Conservation (phyloP, 2,797 vertebrate genomes). For the Bradypus variegatus region DNA sequence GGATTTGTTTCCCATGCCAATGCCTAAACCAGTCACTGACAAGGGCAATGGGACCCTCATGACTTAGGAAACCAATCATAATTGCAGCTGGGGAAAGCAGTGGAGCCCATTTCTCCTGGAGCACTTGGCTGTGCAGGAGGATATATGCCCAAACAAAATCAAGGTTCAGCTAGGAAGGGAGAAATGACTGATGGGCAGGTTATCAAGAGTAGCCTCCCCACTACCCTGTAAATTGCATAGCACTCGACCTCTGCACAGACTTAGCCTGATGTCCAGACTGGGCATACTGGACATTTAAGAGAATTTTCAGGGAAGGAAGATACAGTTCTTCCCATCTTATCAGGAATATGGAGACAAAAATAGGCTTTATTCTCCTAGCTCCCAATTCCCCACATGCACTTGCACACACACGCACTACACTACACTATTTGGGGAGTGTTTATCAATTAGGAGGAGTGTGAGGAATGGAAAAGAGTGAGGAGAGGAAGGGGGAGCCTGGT, state of each 20-base stretch:
- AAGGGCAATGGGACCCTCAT: not conserved
- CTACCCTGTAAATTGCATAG: not conserved
- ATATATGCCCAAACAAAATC: not conserved
- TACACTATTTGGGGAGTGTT: not conserved
- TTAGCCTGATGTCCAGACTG: not conserved
- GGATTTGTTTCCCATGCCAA: not conserved
- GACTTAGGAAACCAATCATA: not conserved
- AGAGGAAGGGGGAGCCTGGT: conserved; percentile 19
- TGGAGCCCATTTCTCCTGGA: not conserved
- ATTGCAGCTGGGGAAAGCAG: not conserved
- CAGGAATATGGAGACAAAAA: not conserved
- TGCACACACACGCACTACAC: not conserved
- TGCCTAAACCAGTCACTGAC: not conserved
- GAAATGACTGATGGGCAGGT: not conserved
- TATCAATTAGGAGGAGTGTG: conserved; percentile 5
- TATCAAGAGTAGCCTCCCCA: not conserved
- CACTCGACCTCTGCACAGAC: not conserved
- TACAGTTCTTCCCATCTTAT: not conserved
- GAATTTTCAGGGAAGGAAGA: not conserved
- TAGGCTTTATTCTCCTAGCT: not conserved
- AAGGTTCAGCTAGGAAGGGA: not conserved
- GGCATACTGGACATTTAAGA: not conserved
- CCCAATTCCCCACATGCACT: not conserved
- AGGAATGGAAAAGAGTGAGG: conserved; percentile 36
- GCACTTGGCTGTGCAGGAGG: not conserved